phyloP scores from a whole-genome alignment of 1,140 invertebrate species.

The Drosophila pseudoananassae region DNA sequence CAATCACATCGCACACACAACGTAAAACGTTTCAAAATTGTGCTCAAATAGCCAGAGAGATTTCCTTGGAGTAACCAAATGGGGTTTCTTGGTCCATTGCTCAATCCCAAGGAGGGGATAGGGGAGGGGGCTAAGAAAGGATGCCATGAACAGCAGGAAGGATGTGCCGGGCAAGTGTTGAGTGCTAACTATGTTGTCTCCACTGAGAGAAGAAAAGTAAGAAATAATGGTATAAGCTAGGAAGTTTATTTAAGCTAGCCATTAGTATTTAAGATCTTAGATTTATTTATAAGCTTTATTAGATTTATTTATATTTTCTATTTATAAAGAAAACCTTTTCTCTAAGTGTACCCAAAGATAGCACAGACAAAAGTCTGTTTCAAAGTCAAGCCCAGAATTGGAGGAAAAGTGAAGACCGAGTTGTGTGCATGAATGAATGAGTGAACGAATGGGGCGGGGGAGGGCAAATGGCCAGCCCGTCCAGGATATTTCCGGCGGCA shows the following conservation, averaged over 20 bases:
- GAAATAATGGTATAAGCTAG: not conserved
- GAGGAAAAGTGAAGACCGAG: constrained; percentile 29
- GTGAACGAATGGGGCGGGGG: constrained; percentile 28
- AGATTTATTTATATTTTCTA: not conserved
- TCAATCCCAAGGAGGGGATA: constrained; percentile 41
- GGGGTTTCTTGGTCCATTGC: constrained; percentile 12
- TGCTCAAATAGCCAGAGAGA: constrained; percentile 71
- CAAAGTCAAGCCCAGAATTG: constrained; percentile 24
- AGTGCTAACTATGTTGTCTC: constrained; percentile 52
- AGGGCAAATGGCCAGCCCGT: constrained; percentile 39
- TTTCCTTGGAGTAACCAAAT: constrained; percentile 57
- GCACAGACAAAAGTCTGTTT: constrained; percentile 44
- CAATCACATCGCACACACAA: constrained; percentile 61
- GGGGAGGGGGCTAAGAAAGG: not conserved
- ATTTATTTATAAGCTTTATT: not conserved
- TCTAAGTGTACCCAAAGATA: constrained; percentile 32
- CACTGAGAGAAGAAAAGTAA: constrained; percentile 45
- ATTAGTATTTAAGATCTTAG: too few species aligned
- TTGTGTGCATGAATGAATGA: constrained; percentile 60
- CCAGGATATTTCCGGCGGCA: constrained; percentile 35
- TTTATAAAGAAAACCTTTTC: not conserved
- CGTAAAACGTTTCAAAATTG: constrained; percentile 79
- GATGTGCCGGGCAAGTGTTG: constrained; percentile 68
- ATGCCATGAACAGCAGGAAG: constrained; percentile 22
- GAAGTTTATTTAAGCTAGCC: not conserved